phyloP scores from a whole-genome alignment of 2,113 vertebrate species.

The Tyto alba region DNA sequence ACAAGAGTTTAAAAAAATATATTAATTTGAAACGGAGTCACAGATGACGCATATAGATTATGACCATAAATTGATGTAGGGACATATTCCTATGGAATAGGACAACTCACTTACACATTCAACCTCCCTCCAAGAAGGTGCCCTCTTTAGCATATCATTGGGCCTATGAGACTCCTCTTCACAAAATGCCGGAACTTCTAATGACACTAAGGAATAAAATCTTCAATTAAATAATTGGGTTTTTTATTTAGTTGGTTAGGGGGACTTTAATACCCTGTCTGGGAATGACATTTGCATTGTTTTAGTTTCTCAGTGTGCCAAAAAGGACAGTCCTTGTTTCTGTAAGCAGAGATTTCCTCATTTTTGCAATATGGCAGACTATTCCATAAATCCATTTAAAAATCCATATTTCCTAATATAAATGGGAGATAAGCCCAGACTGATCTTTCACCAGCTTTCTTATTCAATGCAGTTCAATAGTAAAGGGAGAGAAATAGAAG shows the following conservation, averaged over 20 bases:
- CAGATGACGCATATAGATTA: not conserved
- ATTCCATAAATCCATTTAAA: not conserved
- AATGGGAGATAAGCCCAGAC: not conserved
- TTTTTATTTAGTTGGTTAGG: not conserved
- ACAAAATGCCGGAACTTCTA: not conserved
- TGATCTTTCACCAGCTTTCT: not conserved
- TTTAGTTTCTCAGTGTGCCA: not conserved
- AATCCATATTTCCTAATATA: not conserved
- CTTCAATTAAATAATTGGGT: not conserved
- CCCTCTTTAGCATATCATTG: not conserved
- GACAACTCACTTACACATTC: not conserved
- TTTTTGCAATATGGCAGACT: not conserved
- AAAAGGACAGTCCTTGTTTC: not conserved
- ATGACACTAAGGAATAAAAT: too few species aligned
- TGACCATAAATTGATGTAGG: not conserved
- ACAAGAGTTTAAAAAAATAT: not conserved
- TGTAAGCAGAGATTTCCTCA: not conserved
- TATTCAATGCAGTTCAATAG: not conserved
- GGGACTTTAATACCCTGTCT: not conserved
- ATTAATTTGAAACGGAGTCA: not conserved
- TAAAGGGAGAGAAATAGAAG: not conserved
- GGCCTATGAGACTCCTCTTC: not conserved
- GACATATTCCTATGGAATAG: not conserved
- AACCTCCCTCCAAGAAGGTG: not conserved
- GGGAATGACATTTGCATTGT: not conserved